Percentiles rank a stretch among this genome's conserved stretches.
Evolutionary conservation across 1,140 invertebrate genomes (phyloP).

Genomic region (Dysdera silvatica): DNA sequence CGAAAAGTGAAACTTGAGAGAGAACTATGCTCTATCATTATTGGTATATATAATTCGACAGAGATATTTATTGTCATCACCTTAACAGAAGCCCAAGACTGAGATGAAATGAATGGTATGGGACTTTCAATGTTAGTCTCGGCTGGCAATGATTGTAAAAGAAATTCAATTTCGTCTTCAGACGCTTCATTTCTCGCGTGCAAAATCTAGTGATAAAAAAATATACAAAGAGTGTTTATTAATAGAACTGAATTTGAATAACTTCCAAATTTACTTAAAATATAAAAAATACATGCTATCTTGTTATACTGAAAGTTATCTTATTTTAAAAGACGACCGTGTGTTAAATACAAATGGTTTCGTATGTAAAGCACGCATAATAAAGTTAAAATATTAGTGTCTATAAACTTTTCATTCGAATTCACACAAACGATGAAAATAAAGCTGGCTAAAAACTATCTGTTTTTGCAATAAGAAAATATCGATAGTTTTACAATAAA

Average conservation of each 20-base stretch:
- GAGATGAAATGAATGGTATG: constrained; percentile 86
- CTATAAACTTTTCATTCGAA: too few species aligned
- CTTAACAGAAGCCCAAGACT: constrained; percentile 89
- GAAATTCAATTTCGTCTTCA: constrained; percentile 77
- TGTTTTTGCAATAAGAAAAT: too few species aligned
- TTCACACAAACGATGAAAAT: too few species aligned
- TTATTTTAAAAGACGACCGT: too few species aligned
- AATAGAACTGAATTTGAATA: background rate
- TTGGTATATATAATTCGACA: background rate
- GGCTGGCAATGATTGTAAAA: constrained; percentile 73
- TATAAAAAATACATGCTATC: too few species aligned
- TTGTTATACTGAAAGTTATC: too few species aligned
- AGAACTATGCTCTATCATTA: background rate
- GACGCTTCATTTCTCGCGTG: constrained; percentile 76
- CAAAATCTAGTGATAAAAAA: constrained; percentile 58
- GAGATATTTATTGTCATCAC: constrained; percentile 39
- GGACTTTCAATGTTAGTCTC: constrained; percentile 64
- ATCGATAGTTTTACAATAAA: too few species aligned
- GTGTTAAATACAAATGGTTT: too few species aligned
- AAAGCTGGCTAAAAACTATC: too few species aligned
- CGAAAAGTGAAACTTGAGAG: background rate
- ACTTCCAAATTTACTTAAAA: too few species aligned
- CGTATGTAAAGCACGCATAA: too few species aligned
- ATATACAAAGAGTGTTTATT: background rate
- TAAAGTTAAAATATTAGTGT: too few species aligned